Percentiles rank a stretch among this genome's conserved stretches.
phyloP scores from a whole-genome alignment of 2,888 invertebrate genomes.

The Spilarctia lutea region DNA sequence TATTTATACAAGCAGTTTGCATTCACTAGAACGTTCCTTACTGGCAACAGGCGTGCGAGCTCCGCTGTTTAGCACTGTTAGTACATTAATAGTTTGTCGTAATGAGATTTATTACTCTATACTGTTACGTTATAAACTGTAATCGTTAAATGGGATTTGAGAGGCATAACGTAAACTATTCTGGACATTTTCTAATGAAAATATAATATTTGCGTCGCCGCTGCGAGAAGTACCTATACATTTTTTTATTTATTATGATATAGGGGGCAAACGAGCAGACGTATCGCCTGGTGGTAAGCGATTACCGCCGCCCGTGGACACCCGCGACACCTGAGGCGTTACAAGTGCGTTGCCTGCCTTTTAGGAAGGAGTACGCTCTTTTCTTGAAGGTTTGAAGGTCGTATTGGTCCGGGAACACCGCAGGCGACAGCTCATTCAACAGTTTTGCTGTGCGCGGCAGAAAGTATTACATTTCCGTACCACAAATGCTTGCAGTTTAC shows the following conservation, averaged over 20 bases:
- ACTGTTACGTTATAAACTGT: constrained; percentile 27
- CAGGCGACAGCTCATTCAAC: no score
- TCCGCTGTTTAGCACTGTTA: constrained; percentile 1
- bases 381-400: no score
- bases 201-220: background rate
- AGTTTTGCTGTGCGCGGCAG: no score
- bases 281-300: no score
- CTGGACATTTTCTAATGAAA: background rate
- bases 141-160: background rate
- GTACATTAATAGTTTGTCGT: constrained; percentile 12
- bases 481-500: background rate
- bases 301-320: no score
- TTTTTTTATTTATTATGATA: no score
- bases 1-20: constrained; percentile 76
- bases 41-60: constrained; percentile 44
- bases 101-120: constrained; percentile 35
- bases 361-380: no score
- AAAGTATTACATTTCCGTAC: background rate
- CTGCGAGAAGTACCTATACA: background rate
- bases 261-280: no score
- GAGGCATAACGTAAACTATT: background rate
- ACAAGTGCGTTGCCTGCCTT: no score
- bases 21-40: constrained; percentile 76
- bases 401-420: no score
- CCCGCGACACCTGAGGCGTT: no score